phyloP scores from a whole-genome alignment of 2,888 invertebrate genomes.

The Celastrina argiolus region DNA sequence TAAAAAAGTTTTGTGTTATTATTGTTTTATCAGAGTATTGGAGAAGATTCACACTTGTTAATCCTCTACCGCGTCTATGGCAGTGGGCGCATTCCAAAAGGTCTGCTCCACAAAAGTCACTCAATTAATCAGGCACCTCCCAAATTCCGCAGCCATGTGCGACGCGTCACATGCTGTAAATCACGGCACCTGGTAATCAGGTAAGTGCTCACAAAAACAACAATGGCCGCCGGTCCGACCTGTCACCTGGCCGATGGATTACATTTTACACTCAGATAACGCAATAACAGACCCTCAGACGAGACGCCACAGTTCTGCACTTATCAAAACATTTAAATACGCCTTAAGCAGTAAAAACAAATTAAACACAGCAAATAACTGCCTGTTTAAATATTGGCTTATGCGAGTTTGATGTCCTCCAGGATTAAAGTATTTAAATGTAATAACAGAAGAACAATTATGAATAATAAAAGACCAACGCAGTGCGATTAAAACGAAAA shows the following conservation, averaged over 20 bases:
- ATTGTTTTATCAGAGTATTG: no score
- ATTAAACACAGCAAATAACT: no score
- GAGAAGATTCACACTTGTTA: no score
- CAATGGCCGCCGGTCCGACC: background rate
- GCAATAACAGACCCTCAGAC: background rate
- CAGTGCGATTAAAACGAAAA: constrained; percentile 6
- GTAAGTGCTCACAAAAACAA: constrained; percentile 15
- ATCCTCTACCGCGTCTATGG: no score
- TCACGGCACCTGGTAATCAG: constrained; percentile 9
- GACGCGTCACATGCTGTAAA: background rate
- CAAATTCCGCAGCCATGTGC: no score
- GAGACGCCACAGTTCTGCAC: no score
- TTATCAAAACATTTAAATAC: no score
- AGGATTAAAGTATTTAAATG: background rate
- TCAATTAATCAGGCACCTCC: no score
- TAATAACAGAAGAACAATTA: constrained; percentile 5
- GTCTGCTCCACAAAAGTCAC: background rate
- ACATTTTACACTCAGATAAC: background rate
- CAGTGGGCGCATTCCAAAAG: no score
- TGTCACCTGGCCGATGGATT: background rate
- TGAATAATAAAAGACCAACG: background rate
- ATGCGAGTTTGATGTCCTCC: background rate
- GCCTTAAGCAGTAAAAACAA: no score
- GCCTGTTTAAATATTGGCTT: no score
- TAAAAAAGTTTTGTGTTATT: no score